Evolutionary conservation across 2,113 vertebrate species (phyloP).

Genomic region (Corapipo altera): DNA sequence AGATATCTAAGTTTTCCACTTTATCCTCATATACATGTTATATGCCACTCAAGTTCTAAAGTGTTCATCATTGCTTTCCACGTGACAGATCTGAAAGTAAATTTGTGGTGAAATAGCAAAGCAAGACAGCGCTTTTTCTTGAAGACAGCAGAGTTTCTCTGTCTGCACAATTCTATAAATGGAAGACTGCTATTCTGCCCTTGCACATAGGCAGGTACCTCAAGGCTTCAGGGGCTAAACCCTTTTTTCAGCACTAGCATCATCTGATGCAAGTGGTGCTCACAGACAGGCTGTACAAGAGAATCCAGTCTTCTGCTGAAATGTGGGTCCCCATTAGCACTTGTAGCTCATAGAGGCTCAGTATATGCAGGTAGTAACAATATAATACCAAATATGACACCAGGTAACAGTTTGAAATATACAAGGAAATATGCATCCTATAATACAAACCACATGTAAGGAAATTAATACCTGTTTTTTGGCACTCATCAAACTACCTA

Average conservation of each 20-base stretch:
- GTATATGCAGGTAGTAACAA: neutral
- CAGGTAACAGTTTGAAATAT: neutral
- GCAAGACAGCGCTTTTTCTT: neutral
- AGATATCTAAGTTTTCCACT: neutral
- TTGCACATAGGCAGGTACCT: neutral
- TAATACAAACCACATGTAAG: neutral
- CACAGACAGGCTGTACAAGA: neutral
- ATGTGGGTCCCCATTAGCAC: neutral
- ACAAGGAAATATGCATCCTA: fast-evolving
- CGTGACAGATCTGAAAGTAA: neutral
- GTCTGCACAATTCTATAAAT: neutral
- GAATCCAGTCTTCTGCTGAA: neutral
- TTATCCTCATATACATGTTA: neutral
- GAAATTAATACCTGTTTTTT: neutral
- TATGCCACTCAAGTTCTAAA: neutral
- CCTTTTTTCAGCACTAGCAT: neutral
- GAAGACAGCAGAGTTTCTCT: neutral
- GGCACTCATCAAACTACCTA: neutral
- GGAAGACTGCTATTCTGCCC: neutral
- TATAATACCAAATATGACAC: neutral
- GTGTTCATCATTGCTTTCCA: neutral
- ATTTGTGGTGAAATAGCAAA: neutral
- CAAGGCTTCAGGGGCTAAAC: neutral
- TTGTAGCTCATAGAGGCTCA: neutral
- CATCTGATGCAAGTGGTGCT: neutral